A percentile compares a stretch with the other conserved stretches of the same genome.
These are phyloP conservation scores for Columba janthina DNA, from an alignment of 2,113 vertebrate genomes.

Conservation along the genomic window DNA sequence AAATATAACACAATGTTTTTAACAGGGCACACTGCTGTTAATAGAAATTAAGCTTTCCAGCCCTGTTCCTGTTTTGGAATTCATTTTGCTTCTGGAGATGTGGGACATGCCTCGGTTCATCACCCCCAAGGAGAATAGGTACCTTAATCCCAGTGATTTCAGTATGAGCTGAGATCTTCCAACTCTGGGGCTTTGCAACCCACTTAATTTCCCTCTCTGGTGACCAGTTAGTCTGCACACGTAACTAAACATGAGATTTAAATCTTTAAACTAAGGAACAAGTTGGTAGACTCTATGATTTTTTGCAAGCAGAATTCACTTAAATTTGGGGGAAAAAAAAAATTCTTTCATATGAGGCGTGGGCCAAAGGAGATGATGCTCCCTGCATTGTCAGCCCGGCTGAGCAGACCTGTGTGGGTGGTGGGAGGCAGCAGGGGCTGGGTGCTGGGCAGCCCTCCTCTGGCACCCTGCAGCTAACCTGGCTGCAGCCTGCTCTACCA, in stretches of 20 bases:
- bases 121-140: neutral
- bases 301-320: neutral
- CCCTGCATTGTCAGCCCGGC: neutral
- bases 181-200: neutral
- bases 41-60: neutral
- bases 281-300: neutral
- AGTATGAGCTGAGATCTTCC: neutral
- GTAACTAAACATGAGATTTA: neutral
- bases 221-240: rapidly evolving
- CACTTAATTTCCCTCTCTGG: neutral
- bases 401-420: rapidly evolving
- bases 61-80: neutral
- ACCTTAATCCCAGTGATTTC: neutral
- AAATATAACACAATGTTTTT: neutral
- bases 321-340: rapidly evolving
- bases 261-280: neutral
- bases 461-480: neutral
- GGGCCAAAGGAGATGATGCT: neutral
- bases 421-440: neutral
- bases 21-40: neutral
- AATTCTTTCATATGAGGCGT: neutral
- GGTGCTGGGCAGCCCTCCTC: neutral
- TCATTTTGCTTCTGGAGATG: neutral
- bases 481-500: neutral
- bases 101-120: rapidly evolving